Conservation (phyloP, 37 sponge, comb jelly and placozoan species). For the Diacarnus erythraeanus region DNA sequence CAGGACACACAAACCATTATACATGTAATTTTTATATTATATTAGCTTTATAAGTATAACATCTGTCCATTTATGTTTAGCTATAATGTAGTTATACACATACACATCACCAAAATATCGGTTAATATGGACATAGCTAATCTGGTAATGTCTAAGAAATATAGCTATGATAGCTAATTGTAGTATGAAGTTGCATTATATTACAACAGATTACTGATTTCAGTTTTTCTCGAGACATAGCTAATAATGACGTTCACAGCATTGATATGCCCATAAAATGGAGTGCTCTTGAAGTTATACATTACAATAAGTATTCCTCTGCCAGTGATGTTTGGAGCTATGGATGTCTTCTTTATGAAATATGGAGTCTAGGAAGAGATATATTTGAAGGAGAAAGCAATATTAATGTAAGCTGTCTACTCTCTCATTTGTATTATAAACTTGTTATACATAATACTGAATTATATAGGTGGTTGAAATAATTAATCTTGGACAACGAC, state of each 20-base stretch:
- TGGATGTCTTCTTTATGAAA: background rate
- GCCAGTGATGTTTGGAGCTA: background rate
- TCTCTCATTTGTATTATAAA: no score
- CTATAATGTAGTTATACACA: no score
- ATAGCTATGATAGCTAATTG: no score
- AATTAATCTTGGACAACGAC: background rate
- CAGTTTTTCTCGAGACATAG: background rate
- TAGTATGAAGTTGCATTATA: no score
- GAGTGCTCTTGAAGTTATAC: background rate
- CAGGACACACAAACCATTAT: no score
- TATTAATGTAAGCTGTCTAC: background rate
- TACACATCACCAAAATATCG: no score
- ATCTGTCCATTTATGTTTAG: no score
- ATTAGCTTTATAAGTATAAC: background rate
- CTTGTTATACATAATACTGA: no score
- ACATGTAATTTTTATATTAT: background rate
- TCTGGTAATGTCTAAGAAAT: no score
- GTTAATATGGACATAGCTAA: no score
- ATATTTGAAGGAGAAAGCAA: background rate
- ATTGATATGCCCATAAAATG: background rate
- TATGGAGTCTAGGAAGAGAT: conserved; percentile 15
- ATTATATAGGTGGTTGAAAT: background rate
- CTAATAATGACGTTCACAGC: background rate
- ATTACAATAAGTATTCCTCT: background rate
- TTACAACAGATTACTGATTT: background rate